Percentiles rank a stretch among this genome's conserved stretches.
Conservation (phyloP, 2,888 invertebrate genomes). For the Ischnus inquisitorius region DNA sequence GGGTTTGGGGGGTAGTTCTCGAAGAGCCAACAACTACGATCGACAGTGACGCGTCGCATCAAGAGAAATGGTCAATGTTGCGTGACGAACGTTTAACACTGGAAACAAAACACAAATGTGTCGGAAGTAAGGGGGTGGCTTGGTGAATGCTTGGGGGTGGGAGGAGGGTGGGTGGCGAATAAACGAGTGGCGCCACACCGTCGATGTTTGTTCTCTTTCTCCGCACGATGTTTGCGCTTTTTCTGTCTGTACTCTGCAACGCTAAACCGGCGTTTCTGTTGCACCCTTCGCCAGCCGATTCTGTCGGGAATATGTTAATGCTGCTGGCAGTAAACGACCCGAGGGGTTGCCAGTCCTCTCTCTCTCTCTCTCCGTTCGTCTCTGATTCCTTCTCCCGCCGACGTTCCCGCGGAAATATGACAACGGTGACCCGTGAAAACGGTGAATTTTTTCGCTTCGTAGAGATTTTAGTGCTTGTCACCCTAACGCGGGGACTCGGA, state of each 20-base stretch:
- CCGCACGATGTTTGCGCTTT: conserved; percentile 74
- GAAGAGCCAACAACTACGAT: conserved; percentile 49
- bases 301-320: conserved; percentile 78
- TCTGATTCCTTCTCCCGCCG: neutral
- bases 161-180: conserved; percentile 11
- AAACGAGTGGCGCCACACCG: conserved; percentile 80
- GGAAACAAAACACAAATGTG: conserved; percentile 83
- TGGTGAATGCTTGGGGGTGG: conserved; percentile 6
- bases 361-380: neutral
- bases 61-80: conserved; percentile 71
- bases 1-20: neutral
- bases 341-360: conserved; percentile 16
- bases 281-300: conserved; percentile 64
- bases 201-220: conserved; percentile 75
- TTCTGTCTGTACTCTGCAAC: conserved; percentile 35
- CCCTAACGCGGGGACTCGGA: neutral
- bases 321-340: conserved; percentile 42
- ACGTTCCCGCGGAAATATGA: conserved; percentile 49
- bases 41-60: conserved; percentile 57
- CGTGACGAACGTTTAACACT: conserved; percentile 75
- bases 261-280: conserved; percentile 61
- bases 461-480: conserved; percentile 9
- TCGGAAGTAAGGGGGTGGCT: conserved; percentile 80
- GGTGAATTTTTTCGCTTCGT: neutral
- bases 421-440: conserved; percentile 40